Evolutionary conservation across 1,140 invertebrate genomes (phyloP), one percentile per base, ranked within the genome.

Genomic region (Polypedilum vanderplanki): DNA sequence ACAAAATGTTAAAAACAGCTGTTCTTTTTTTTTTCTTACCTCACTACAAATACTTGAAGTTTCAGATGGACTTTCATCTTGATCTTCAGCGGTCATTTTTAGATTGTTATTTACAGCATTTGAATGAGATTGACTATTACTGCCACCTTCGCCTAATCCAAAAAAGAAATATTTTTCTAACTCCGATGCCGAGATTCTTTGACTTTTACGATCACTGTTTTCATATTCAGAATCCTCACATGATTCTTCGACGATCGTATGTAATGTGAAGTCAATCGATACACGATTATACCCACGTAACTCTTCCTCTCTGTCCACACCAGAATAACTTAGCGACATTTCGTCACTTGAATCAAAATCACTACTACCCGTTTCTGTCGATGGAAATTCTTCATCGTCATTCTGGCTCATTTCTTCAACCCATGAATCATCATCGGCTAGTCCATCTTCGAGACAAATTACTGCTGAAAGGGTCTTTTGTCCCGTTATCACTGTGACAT

Each of bases 111-210:
- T 10, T 70, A 18, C 18, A 22, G 18, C 17, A 70, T 70, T 20
- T 18, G 15, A 84, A 78, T 86, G 77, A 78, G 78, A 40, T 73
- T 82, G 77, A 76, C 84, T 84, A 73, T 87, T 85, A 70, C 24
- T 33, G 24, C 24, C 24, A 33, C 90, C 91, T 79, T 90, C 90
- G 7, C 91, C 91, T 40, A 95, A 85, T 0, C 89, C 91, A 78
- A 91, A 95, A 81, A 93, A 94, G 83, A 95, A 97, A 81, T 97
- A 96, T 80, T 95, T 95, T 81, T 96, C 94, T 75, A 97, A 80
- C 78, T 95, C 92, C 0, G 93, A 94, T 0, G 91, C 88, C 1
- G 89, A 91, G 40, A 88, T 85, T 18, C 89, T 89, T 74, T 88
- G 83, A 46, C 82, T 84, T 77, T 88, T 88, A 78, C 86, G 85